These are phyloP conservation scores for Gavia stellata DNA, from an alignment of 2,113 vertebrate species.

Conservation along the genomic window DNA sequence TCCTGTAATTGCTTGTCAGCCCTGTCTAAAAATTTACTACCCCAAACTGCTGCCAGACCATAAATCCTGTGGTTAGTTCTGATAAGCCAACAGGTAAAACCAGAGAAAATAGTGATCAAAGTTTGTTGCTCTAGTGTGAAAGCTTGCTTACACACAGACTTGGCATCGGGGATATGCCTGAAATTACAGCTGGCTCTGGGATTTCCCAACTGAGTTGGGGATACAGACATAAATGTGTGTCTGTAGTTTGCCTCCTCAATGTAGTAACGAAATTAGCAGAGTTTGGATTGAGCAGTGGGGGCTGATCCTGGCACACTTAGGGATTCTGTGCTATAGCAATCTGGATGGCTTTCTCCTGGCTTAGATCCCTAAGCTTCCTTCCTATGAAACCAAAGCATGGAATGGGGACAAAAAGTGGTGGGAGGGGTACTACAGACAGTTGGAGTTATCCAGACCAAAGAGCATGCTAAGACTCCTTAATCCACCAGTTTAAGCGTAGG, in stretches of 20 bases:
- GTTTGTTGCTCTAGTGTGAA: not conserved
- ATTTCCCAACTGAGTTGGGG: not conserved
- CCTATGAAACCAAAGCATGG: not conserved
- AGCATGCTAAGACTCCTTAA: not conserved
- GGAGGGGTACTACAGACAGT: not conserved
- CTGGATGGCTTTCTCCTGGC: not conserved
- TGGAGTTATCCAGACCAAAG: not conserved
- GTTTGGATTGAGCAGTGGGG: not conserved
- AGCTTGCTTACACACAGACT: not conserved
- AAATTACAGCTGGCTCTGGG: not conserved
- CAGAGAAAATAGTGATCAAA: not conserved
- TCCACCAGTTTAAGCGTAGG: not conserved
- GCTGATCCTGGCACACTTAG: not conserved
- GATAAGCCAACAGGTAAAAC: not conserved
- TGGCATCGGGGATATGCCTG: not conserved
- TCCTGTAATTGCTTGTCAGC: not conserved
- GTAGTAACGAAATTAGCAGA: not conserved
- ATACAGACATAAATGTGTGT: not conserved
- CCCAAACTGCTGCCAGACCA: not conserved
- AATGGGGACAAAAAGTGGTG: not conserved
- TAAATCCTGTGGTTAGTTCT: not conserved
- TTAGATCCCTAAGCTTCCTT: not conserved
- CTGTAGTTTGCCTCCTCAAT: not conserved
- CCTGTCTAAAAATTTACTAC: not conserved
- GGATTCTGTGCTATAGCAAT: not conserved